Conservation (phyloP, 2,797 vertebrate genomes). For the Mus minutoides region DNA sequence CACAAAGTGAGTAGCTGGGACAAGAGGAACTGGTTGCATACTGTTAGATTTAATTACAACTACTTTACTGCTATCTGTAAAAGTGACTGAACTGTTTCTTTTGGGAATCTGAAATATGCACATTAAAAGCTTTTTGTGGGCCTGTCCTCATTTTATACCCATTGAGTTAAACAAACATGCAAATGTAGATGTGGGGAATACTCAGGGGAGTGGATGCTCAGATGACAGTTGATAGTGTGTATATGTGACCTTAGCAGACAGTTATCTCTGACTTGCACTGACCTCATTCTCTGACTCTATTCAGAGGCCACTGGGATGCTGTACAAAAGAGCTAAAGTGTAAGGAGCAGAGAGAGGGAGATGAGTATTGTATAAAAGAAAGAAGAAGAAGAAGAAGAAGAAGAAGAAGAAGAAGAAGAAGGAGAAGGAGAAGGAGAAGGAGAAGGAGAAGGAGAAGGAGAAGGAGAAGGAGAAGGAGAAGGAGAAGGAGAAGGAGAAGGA, state of each 20-base stretch:
- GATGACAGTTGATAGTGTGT: neutral
- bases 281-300: neutral
- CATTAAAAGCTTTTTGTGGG: neutral
- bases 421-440: no score
- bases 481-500: no score
- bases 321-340: neutral
- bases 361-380: neutral
- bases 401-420: no score
- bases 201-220: neutral
- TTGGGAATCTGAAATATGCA: neutral
- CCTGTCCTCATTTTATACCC: neutral
- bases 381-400: neutral
- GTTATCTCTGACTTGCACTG: no score
- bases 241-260: neutral
- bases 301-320: neutral
- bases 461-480: no score
- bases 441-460: no score
- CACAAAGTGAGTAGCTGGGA: neutral
- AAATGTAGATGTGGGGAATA: no score
- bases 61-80: neutral
- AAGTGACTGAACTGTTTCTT: neutral
- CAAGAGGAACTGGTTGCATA: neutral
- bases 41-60: neutral
- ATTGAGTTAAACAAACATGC: neutral
- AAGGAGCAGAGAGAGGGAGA: neutral